phyloP scores from a whole-genome alignment of 2,888 invertebrate genomes.

The Himalopsyche tibetana region DNA sequence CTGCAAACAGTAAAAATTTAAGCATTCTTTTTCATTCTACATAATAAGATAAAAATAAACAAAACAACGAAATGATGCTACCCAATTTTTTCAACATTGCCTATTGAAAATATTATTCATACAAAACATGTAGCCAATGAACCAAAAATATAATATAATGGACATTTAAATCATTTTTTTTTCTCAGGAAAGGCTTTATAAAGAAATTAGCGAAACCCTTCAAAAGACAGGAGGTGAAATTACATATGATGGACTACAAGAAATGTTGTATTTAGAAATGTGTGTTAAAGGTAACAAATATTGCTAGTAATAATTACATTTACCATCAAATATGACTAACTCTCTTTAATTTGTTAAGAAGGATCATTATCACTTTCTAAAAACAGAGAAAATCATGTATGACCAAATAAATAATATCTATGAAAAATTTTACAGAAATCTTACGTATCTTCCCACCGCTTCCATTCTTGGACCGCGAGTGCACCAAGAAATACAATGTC shows the following conservation, averaged over 20 bases:
- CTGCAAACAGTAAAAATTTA: too few relatives aligned
- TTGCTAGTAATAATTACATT: too few relatives aligned
- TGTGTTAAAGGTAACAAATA: conserved; percentile 55
- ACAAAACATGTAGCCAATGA: neutral
- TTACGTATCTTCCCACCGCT: conserved; percentile 72
- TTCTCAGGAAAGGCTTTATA: conserved; percentile 50
- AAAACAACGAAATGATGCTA: too few relatives aligned
- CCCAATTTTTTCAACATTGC: too few relatives aligned
- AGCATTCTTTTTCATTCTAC: too few relatives aligned
- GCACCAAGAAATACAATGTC: conserved; percentile 66
- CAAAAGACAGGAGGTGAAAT: conserved; percentile 48
- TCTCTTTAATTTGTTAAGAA: too few relatives aligned
- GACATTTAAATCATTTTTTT: neutral
- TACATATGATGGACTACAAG: conserved; percentile 54
- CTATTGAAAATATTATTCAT: too few relatives aligned
- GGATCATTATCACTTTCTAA: too few relatives aligned
- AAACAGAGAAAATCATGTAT: too few relatives aligned
- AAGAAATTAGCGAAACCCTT: conserved; percentile 49
- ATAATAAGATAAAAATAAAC: too few relatives aligned
- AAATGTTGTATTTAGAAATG: conserved; percentile 59
- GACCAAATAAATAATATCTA: too few relatives aligned
- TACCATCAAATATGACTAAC: too few relatives aligned
- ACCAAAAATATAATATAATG: conserved; percentile 14
- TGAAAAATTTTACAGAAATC: conserved; percentile 69
- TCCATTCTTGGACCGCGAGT: conserved; percentile 68